Conservation (phyloP, 2,888 invertebrate species). For the Lasioglossum villosulum region DNA sequence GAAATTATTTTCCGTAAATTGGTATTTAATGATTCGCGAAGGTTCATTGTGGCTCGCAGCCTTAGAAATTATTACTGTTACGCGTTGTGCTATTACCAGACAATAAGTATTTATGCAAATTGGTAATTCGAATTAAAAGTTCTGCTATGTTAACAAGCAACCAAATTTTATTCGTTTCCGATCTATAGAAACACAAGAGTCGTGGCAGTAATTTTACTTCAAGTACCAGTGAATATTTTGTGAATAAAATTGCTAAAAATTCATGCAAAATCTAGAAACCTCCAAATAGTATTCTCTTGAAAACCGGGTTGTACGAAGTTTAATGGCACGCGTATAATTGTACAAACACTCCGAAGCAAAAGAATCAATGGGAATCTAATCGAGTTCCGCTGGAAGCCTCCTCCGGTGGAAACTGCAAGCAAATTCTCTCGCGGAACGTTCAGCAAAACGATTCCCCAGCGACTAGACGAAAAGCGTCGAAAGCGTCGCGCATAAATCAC, state of each 20-base stretch:
- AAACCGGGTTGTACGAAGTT: background rate
- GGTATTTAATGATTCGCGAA: background rate
- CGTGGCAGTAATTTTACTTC: no score
- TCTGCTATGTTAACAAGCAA: background rate
- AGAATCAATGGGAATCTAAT: background rate
- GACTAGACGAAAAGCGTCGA: background rate
- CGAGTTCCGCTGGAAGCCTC: background rate
- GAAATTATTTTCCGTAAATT: background rate
- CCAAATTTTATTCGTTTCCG: background rate
- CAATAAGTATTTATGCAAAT: background rate
- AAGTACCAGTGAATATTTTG: no score
- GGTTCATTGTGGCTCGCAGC: background rate
- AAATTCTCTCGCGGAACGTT: background rate
- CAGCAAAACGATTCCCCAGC: background rate
- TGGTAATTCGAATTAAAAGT: background rate
- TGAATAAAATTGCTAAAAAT: no score
- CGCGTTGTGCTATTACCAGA: background rate
- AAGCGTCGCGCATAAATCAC: conserved; percentile 31
- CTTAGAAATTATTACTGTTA: background rate
- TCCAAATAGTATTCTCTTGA: background rate
- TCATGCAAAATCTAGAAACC: no score
- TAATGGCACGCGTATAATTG: no score
- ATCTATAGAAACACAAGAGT: background rate
- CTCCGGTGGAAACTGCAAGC: background rate
- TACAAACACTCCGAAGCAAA: background rate